A percentile compares a stretch with the other conserved stretches of the same genome.
These are phyloP conservation scores for Leuciscus waleckii DNA, from an alignment of 2,797 vertebrate species.

Conservation along the genomic window DNA sequence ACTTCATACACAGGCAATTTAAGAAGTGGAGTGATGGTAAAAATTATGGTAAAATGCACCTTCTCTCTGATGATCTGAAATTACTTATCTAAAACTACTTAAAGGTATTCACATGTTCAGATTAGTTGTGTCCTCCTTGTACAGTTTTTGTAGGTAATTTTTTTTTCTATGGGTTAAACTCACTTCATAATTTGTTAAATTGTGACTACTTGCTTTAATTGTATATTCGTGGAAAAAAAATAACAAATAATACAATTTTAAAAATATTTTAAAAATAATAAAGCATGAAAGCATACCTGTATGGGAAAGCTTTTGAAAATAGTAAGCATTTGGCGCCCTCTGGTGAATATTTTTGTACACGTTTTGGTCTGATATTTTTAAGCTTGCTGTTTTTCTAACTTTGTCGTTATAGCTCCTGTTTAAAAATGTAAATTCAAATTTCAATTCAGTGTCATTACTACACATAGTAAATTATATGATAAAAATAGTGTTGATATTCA, in stretches of 20 bases:
- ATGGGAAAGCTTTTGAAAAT: not conserved
- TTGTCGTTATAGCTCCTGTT: not conserved
- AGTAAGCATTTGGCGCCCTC: slow-evolving; percentile 42
- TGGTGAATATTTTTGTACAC: slow-evolving; percentile 25
- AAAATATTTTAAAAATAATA: too few species aligned
- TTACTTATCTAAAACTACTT: not conserved
- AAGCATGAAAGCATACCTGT: not conserved
- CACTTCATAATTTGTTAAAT: not conserved
- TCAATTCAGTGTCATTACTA: not conserved
- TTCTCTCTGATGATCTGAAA: not conserved
- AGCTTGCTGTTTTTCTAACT: not conserved
- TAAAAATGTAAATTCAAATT: not conserved
- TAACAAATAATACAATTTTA: too few species aligned
- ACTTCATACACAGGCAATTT: not conserved
- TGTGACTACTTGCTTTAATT: not conserved
- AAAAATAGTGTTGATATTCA: not conserved
- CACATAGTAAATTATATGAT: not conserved
- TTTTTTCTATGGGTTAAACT: not conserved
- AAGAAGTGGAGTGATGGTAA: not conserved
- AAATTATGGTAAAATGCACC: not conserved
- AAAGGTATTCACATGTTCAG: not conserved
- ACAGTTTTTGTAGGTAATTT: not conserved
- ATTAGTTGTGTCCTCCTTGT: not conserved
- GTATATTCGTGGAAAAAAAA: not conserved
- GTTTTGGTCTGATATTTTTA: not conserved